A percentile compares a stretch with the other conserved stretches of the same genome.
Conservation (phyloP, 1,140 invertebrate genomes). For the Samia ricini region DNA sequence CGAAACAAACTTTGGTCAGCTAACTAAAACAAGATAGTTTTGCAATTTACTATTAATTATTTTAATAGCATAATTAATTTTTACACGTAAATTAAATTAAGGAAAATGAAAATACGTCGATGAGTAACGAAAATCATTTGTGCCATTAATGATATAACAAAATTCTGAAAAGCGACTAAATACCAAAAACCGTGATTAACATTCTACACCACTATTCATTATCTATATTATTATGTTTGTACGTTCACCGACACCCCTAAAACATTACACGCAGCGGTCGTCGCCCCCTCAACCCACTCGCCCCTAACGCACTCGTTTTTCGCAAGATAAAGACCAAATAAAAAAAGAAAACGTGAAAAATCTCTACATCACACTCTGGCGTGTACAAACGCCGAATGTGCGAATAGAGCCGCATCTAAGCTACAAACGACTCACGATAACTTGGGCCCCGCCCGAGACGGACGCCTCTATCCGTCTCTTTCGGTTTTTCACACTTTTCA, state of each 20-base stretch:
- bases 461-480: conserved; percentile 73
- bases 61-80: no score
- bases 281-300: conserved; percentile 37
- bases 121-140: no score
- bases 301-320: conserved; percentile 67
- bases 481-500: conserved; percentile 77
- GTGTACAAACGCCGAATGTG: conserved; percentile 31
- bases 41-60: no score
- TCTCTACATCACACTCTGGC: conserved; percentile 52
- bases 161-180: conserved; percentile 59
- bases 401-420: conserved; percentile 63
- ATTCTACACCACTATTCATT: conserved; percentile 74
- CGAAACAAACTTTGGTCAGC: no score
- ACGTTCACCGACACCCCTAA: conserved; percentile 47
- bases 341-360: conserved; percentile 77
- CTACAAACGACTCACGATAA: conserved; percentile 75
- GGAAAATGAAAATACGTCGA: no score
- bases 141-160: no score
- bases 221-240: conserved; percentile 21
- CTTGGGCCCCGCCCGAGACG: conserved; percentile 75
- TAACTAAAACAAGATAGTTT: no score
- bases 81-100: no score
- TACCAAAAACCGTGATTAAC: conserved; percentile 74
- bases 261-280: conserved; percentile 64
- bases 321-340: conserved; percentile 75